A percentile compares a stretch with the other conserved stretches of the same genome.
Evolutionary conservation across 2,888 invertebrate genomes (phyloP).

Genomic region (Subacronicta megacephala): DNA sequence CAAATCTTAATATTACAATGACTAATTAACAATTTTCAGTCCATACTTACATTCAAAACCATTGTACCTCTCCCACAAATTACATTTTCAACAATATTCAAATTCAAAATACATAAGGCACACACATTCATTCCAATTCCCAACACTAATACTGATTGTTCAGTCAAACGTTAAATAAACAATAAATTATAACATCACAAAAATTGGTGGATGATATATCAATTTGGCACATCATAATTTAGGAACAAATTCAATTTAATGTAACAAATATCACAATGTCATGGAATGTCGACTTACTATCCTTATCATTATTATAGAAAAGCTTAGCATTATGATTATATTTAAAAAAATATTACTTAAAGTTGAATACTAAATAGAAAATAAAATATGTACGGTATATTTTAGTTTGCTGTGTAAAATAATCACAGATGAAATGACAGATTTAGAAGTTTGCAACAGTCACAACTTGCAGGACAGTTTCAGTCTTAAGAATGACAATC

Average conservation of each 20-base stretch:
- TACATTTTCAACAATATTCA: conserved; percentile 21
- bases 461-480: background rate
- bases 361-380: conserved; percentile 11
- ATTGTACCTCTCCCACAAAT: conserved; percentile 5
- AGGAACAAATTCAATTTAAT: conserved; percentile 44
- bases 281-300: conserved; percentile 44
- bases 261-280: conserved; percentile 51
- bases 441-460: conserved; percentile 15
- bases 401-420: background rate
- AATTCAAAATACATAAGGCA: conserved; percentile 46
- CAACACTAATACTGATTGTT: conserved; percentile 64
- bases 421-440: background rate
- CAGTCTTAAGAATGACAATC: conserved; percentile 48
- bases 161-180: conserved; percentile 52
- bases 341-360: background rate
- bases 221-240: conserved; percentile 61
- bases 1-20: conserved; percentile 29
- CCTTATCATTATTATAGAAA: conserved; percentile 1
- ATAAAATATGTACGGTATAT: background rate
- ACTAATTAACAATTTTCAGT: conserved; percentile 36
- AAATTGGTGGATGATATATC: conserved; percentile 29
- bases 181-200: conserved; percentile 47
- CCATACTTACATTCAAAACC: conserved; percentile 26
- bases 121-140: conserved; percentile 30
- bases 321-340: conserved; percentile 11